Percentiles rank a stretch among this genome's conserved stretches.
phyloP scores from a whole-genome alignment of 2,888 invertebrate species.

The Pseudococcus viburni region DNA sequence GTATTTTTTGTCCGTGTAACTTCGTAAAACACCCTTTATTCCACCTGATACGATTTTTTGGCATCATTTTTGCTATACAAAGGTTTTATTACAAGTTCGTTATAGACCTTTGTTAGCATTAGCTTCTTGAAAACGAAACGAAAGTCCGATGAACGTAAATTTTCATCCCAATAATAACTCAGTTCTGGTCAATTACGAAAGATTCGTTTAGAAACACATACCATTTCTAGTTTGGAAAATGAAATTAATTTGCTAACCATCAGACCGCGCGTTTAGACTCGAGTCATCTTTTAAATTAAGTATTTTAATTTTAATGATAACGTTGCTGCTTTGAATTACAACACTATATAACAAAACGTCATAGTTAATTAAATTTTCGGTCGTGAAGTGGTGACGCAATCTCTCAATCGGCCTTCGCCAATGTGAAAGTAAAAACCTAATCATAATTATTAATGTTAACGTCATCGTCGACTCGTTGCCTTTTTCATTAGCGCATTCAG shows the following conservation, averaged over 20 bases:
- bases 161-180: neutral
- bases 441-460: conserved; percentile 13
- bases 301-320: neutral
- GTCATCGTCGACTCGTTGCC: neutral
- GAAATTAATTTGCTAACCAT: neutral
- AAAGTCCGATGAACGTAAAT: neutral
- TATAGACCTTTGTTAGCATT: neutral
- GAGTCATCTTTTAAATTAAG: neutral
- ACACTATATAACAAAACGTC: neutral
- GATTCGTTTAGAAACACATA: neutral
- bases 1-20: neutral
- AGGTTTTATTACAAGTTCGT: conserved; percentile 15
- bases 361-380: conserved; percentile 28
- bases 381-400: neutral
- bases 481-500: neutral
- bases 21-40: neutral
- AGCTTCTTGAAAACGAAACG: neutral
- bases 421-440: conserved; percentile 17
- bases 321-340: conserved; percentile 13
- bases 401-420: neutral
- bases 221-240: neutral
- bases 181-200: neutral
- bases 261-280: neutral
- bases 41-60: neutral
- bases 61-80: conserved; percentile 15